Percentiles rank a stretch among this genome's conserved stretches.
These are phyloP conservation scores for Herpailurus yagouaroundi DNA, from an alignment of 2,113 vertebrate species.

Conservation along the genomic window DNA sequence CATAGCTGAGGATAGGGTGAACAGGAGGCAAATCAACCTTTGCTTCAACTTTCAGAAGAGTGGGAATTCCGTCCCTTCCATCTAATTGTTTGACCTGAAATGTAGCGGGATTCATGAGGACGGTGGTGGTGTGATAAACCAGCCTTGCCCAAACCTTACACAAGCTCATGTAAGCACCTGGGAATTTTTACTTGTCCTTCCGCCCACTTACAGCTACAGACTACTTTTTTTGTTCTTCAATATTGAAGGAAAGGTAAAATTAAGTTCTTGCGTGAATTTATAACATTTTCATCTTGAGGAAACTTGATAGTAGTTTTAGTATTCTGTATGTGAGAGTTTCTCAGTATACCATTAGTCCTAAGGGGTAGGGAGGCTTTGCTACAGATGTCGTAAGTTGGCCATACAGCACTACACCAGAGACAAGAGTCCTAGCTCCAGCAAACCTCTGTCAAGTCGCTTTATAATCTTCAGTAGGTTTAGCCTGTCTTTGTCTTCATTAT, in stretches of 20 bases:
- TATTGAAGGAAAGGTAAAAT: not conserved
- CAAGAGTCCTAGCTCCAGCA: not conserved
- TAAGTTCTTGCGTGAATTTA: constrained; percentile 6
- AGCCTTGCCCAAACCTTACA: not conserved
- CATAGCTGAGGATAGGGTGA: not conserved
- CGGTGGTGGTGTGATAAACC: not conserved
- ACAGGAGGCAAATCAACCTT: not conserved
- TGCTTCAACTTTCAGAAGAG: not conserved
- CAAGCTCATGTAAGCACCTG: not conserved
- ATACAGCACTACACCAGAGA: not conserved
- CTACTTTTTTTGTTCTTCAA: not conserved
- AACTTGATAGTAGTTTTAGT: not conserved
- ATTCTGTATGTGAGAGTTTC: not conserved
- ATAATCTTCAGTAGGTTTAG: not conserved
- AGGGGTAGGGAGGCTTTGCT: not conserved
- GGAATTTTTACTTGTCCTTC: not conserved
- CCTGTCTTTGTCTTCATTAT: not conserved
- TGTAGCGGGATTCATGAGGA: not conserved
- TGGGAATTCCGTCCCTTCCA: not conserved
- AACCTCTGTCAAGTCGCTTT: not conserved
- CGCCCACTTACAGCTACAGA: not conserved
- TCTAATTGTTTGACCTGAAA: not conserved
- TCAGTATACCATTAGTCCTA: not conserved
- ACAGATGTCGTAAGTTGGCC: not conserved
- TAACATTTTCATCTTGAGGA: not conserved